Evolutionary conservation across 2,888 invertebrate species (phyloP).

Genomic region (Sinopyrophorus schimmeli): DNA sequence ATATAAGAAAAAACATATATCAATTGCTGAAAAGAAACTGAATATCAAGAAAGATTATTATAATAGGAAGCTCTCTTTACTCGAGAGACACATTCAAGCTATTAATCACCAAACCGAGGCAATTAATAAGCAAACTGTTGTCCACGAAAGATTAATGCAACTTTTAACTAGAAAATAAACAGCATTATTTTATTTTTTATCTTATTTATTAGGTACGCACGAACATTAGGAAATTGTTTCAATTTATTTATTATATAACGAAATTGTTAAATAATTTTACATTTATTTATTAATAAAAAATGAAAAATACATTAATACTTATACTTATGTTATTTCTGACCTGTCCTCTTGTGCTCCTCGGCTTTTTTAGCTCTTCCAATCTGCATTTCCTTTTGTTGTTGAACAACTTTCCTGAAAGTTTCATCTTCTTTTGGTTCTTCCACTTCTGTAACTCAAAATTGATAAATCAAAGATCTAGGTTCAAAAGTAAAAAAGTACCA

Average conservation of each 20-base stretch:
- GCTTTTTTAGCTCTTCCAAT: conserved; percentile 51
- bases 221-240: too few relatives aligned
- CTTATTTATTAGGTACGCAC: too few relatives aligned
- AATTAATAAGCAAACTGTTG: conserved; percentile 17
- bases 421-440: conserved; percentile 46
- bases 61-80: conserved; percentile 5
- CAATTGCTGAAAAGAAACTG: conserved; percentile 10
- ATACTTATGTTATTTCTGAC: too few relatives aligned
- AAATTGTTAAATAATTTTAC: too few relatives aligned
- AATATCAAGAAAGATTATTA: conserved; percentile 13
- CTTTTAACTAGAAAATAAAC: conserved; percentile 9
- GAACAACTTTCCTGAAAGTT: conserved; percentile 49
- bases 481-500: conserved; percentile 35
- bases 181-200: too few relatives aligned
- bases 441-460: conserved; percentile 25
- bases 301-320: too few relatives aligned
- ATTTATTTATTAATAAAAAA: too few relatives aligned
- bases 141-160: conserved; percentile 15
- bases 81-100: conserved; percentile 10
- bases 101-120: conserved; percentile 12
- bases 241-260: too few relatives aligned
- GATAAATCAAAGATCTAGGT: not conserved
- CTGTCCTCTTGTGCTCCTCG: too few relatives aligned
- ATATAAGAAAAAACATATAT: not conserved
- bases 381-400: conserved; percentile 52